Evolutionary conservation across 2,797 vertebrate species (phyloP).

Genomic region (Takifugu rubripes): DNA sequence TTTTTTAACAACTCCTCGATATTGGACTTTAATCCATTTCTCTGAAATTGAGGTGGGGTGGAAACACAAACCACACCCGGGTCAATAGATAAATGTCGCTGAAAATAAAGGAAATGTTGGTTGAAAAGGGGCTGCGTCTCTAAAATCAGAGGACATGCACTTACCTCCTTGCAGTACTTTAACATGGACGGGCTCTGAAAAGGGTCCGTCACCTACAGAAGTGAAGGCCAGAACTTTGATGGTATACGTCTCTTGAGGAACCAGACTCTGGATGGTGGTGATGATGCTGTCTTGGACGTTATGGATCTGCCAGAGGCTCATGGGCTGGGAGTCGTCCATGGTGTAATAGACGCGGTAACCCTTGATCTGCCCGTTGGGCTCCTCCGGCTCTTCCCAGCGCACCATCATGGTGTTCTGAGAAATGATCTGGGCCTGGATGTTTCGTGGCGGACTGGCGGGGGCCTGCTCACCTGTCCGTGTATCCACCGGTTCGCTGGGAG

Average conservation of each 20-base stretch:
- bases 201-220: constrained; percentile 94
- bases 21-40: too few species aligned
- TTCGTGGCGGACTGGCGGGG: constrained; percentile 91
- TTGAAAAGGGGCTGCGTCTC: not conserved
- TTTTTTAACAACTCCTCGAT: too few species aligned
- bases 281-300: constrained; percentile 95
- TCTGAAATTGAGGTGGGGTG: too few species aligned
- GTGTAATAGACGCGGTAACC: constrained; percentile 98
- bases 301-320: constrained; percentile 94
- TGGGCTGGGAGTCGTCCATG: constrained; percentile 88
- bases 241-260: constrained; percentile 91
- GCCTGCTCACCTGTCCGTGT: constrained; percentile 95
- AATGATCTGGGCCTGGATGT: constrained; percentile 92
- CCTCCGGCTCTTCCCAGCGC: constrained; percentile 96
- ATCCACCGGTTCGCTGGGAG: constrained; percentile 92
- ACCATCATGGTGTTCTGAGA: constrained; percentile 96
- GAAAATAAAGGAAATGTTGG: not conserved
- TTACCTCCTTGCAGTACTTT: constrained; percentile 97
- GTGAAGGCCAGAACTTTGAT: constrained; percentile 96
- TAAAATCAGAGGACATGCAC: constrained; percentile 18
- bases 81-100: too few species aligned
- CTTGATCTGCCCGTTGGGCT: constrained; percentile 96
- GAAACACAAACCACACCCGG: too few species aligned
- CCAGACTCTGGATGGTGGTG: constrained; percentile 91
- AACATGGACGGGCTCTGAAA: constrained; percentile 94